Conservation (phyloP, 2,888 invertebrate genomes). For the Argynnis bischoffii region DNA sequence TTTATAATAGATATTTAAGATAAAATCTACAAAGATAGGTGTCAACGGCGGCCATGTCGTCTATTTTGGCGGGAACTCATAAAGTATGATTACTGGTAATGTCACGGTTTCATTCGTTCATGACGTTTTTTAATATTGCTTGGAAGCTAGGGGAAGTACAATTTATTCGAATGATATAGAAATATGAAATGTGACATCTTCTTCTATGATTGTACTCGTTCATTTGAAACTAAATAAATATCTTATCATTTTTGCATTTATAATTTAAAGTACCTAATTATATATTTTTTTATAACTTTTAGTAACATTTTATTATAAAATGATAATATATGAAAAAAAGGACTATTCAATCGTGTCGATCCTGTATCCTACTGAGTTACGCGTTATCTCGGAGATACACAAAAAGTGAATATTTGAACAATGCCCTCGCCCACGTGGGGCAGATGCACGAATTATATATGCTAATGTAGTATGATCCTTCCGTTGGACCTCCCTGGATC, state of each 20-base stretch:
- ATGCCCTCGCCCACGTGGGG: constrained; percentile 50
- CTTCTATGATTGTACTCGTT: constrained; percentile 12
- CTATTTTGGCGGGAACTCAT: constrained; percentile 71
- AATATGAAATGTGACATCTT: constrained; percentile 23
- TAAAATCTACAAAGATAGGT: constrained; percentile 70
- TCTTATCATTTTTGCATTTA: no score
- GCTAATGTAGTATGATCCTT: constrained; percentile 75
- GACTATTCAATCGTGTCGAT: constrained; percentile 6
- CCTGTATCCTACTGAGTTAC: constrained; percentile 40
- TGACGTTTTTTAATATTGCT: constrained; percentile 51
- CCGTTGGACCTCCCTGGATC: constrained; percentile 69
- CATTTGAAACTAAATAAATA: constrained; percentile 1
- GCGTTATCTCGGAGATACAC: constrained; percentile 36
- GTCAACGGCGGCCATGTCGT: constrained; percentile 61
- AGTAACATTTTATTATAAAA: no score
- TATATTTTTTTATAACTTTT: no score
- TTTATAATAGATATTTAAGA: constrained; percentile 44
- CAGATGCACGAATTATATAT: constrained; percentile 67
- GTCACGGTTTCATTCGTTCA: constrained; percentile 64
- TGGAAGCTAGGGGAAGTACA: constrained; percentile 37
- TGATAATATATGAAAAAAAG: background rate
- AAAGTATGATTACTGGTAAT: constrained; percentile 74
- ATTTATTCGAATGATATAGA: constrained; percentile 34
- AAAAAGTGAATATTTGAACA: constrained; percentile 46
- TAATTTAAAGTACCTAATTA: no score